A percentile compares a stretch with the other conserved stretches of the same genome.
Conservation (phyloP, 2,797 vertebrate species). For the Ctenopoma kingsleyae region DNA sequence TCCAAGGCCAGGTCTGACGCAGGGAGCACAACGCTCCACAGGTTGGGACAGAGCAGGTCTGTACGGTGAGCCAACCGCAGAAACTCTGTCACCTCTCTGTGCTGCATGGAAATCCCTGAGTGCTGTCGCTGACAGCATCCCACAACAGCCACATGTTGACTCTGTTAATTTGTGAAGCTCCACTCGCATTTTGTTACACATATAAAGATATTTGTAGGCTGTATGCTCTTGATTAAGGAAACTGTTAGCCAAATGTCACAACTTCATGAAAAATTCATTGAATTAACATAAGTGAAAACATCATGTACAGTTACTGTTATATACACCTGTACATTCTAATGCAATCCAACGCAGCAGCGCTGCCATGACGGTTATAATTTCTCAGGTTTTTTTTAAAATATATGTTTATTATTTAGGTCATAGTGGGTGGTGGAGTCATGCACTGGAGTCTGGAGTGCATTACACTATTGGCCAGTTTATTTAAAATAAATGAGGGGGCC, state of each 20-base stretch:
- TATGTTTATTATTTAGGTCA: no score
- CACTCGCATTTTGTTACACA: conserved; percentile 43
- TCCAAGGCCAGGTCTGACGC: conserved; percentile 81
- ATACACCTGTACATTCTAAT: no score
- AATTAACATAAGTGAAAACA: background rate
- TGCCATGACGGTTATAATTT: no score
- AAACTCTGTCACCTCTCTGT: conserved; percentile 78
- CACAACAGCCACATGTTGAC: conserved; percentile 52
- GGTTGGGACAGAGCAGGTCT: conserved; percentile 78
- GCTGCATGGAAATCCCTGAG: conserved; percentile 66
- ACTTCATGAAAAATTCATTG: background rate
- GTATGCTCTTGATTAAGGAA: conserved; percentile 13
- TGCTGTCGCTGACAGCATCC: conserved; percentile 56
- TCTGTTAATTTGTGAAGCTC: conserved; percentile 58
- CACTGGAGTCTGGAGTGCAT: no score
- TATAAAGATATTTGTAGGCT: conserved; percentile 36
- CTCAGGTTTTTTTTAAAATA: no score
- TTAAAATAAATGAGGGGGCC: no score
- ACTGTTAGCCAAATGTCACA: conserved; percentile 9
- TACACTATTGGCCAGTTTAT: no score
- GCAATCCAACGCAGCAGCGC: no score
- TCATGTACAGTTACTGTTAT: background rate
- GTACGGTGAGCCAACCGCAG: conserved; percentile 79
- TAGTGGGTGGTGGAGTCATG: no score
- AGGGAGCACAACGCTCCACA: conserved; percentile 65